Percentiles rank a stretch among this genome's conserved stretches.
Conservation (phyloP, 2,113 vertebrate species). For the Zosterops lateralis region DNA sequence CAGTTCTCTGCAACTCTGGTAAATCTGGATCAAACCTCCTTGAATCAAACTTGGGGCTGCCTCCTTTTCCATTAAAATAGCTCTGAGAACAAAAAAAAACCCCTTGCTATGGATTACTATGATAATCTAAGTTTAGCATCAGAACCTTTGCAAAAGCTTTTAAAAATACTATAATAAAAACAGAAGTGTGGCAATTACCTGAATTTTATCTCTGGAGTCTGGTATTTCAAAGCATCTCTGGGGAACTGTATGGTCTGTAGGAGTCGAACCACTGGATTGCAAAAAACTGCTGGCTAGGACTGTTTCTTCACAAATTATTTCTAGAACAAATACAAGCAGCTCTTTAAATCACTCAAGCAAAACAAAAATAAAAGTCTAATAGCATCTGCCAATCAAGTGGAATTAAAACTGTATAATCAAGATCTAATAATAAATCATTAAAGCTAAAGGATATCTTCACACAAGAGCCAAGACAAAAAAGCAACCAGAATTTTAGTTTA, state of each 20-base stretch:
- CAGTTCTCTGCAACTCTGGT: not conserved
- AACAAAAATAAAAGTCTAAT: not conserved
- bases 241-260: constrained; percentile 78
- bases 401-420: not conserved
- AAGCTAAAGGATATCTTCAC: not conserved
- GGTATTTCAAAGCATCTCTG: constrained; percentile 73
- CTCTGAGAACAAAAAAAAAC: not conserved
- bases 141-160: not conserved
- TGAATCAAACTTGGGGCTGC: not conserved
- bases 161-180: not conserved
- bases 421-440: not conserved
- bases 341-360: not conserved
- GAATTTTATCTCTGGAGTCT: constrained; percentile 69
- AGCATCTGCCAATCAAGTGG: not conserved
- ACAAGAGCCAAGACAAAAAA: not conserved
- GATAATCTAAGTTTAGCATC: not conserved
- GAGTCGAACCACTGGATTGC: constrained; percentile 73
- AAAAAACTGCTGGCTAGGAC: constrained; percentile 77
- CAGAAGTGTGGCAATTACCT: constrained; percentile 57
- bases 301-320: constrained; percentile 77
- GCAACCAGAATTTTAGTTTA: not conserved
- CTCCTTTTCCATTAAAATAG: not conserved
- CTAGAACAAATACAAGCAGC: constrained; percentile 58
- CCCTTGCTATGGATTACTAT: not conserved
- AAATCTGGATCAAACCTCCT: not conserved